phyloP scores from a whole-genome alignment of 92 coral and sea anemone species.

The Diadumene lineata region DNA sequence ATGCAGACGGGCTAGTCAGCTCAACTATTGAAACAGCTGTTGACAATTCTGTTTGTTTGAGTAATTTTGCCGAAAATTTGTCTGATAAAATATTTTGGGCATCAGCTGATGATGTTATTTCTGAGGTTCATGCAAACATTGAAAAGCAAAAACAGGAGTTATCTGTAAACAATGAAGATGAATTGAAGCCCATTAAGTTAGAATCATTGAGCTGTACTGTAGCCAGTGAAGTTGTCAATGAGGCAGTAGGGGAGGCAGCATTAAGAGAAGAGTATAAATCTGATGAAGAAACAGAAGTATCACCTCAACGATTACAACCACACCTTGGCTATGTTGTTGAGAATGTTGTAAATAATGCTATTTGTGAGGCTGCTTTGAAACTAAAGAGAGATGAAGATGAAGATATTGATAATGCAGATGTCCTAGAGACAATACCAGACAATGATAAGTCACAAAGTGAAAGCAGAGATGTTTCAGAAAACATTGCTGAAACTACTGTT shows the following conservation, averaged over 20 bases:
- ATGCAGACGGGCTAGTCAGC: conserved; percentile 57
- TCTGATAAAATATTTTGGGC: conserved; percentile 60
- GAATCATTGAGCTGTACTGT: conserved; percentile 53
- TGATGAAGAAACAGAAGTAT: conserved; percentile 22
- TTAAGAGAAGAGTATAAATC: conserved; percentile 10
- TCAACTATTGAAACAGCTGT: conserved; percentile 62
- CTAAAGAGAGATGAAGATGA: conserved; percentile 32
- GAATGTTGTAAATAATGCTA: conserved; percentile 78
- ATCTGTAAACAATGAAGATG: conserved; percentile 26
- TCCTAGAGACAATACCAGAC: background rate
- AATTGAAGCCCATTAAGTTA: conserved; percentile 33
- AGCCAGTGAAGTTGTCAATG: conserved; percentile 57
- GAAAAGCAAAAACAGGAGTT: conserved; percentile 37
- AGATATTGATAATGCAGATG: background rate
- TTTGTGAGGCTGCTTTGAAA: conserved; percentile 74
- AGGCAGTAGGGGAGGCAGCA: conserved; percentile 57
- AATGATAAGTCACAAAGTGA: background rate
- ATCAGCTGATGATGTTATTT: conserved; percentile 57
- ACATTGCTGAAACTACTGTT: background rate
- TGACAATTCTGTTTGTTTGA: conserved; percentile 40
- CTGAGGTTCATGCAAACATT: conserved; percentile 45
- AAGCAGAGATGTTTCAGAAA: background rate
- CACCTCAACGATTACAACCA: conserved; percentile 59
- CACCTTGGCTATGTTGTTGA: conserved; percentile 69
- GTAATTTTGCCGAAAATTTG: conserved; percentile 41